phyloP scores from a whole-genome alignment of 2,113 vertebrate genomes.

The Dasypus novemcinctus region DNA sequence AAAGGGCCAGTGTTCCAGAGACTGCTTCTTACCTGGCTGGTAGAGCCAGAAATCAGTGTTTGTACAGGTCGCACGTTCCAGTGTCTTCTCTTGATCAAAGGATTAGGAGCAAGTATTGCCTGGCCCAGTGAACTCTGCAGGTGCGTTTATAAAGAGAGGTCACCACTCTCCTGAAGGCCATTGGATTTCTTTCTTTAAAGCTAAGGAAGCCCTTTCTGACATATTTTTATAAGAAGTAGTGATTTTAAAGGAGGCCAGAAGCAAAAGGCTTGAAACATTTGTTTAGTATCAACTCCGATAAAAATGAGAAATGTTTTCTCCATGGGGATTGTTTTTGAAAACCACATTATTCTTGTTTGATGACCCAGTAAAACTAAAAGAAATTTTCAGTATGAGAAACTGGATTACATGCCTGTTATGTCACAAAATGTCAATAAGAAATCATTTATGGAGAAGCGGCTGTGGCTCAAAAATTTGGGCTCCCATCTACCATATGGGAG shows the following conservation, averaged over 20 bases:
- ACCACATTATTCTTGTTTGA: neutral
- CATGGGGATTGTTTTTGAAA: neutral
- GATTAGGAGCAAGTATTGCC: neutral
- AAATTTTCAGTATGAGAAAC: neutral
- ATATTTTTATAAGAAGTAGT: neutral
- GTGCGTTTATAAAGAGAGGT: neutral
- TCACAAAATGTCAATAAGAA: neutral
- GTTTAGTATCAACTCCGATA: neutral
- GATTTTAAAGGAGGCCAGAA: neutral
- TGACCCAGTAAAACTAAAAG: neutral
- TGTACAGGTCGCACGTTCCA: neutral
- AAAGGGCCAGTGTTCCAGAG: slow-evolving; percentile 51
- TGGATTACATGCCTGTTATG: neutral
- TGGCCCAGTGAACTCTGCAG: neutral
- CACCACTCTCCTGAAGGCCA: rapidly evolving
- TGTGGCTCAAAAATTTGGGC: too few species aligned
- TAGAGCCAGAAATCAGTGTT: neutral
- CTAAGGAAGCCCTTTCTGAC: neutral
- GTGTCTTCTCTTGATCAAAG: slow-evolving; percentile 19
- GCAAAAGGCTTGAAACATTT: neutral
- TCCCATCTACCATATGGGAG: too few species aligned
- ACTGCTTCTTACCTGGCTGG: neutral
- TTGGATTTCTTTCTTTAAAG: neutral
- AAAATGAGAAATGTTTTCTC: neutral
- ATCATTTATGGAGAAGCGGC: neutral